A percentile compares a stretch with the other conserved stretches of the same genome.
Evolutionary conservation across 2,888 invertebrate species (phyloP).

Genomic region (Ormyrus labotus): DNA sequence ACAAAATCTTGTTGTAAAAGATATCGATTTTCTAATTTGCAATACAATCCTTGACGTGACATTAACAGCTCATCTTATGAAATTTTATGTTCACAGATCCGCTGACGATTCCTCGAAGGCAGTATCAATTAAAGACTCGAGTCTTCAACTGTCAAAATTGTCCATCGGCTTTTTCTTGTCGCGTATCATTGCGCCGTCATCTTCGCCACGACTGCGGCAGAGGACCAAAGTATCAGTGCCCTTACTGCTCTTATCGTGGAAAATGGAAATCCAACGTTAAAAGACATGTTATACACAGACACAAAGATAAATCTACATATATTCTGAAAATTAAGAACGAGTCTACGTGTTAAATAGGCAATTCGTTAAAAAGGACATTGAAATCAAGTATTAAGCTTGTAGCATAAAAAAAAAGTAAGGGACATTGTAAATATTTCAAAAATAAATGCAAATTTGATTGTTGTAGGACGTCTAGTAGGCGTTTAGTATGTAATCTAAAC

Average conservation of each 20-base stretch:
- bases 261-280: conserved; percentile 37
- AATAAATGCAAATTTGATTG: too few species aligned
- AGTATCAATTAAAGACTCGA: not conserved
- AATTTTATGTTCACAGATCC: conserved; percentile 19
- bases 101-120: not conserved
- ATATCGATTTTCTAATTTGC: too few species aligned
- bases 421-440: too few species aligned
- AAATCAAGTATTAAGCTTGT: too few species aligned
- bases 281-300: not conserved
- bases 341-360: too few species aligned
- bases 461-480: too few species aligned
- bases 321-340: too few species aligned
- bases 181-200: conserved; percentile 12
- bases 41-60: too few species aligned
- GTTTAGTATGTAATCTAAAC: too few species aligned
- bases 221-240: conserved; percentile 70
- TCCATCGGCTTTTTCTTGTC: conserved; percentile 21
- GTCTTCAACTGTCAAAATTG: conserved; percentile 18
- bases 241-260: conserved; percentile 64
- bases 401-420: too few species aligned
- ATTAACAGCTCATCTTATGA: not conserved
- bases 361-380: too few species aligned
- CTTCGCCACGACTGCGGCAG: conserved; percentile 68
- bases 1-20: too few species aligned
- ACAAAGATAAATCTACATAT: conserved; percentile 1